These are phyloP conservation scores for Neocrepidodera transversa DNA, from an alignment of 2,888 invertebrate genomes.

Conservation along the genomic window DNA sequence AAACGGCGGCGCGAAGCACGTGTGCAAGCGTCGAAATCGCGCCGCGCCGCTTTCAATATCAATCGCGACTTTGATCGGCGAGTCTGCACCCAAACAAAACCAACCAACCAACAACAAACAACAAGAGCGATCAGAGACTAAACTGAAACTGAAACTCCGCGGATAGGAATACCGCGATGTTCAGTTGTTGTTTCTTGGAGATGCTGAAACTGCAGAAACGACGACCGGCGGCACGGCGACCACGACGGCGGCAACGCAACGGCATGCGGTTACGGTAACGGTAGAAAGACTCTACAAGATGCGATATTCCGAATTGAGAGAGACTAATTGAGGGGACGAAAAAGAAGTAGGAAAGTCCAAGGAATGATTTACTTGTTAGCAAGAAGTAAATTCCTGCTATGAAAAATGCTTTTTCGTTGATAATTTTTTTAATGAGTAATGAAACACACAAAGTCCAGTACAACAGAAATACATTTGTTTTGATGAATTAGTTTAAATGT, in stretches of 20 bases:
- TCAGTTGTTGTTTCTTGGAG: neutral
- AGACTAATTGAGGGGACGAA: slow-evolving; percentile 32
- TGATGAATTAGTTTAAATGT: no score
- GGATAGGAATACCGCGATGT: neutral
- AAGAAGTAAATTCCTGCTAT: no score
- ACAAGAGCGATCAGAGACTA: slow-evolving; percentile 1
- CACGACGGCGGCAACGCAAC: slow-evolving; percentile 1
- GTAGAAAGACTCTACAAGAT: slow-evolving; percentile 18
- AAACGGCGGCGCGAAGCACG: neutral
- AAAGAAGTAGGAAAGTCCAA: slow-evolving; percentile 27
- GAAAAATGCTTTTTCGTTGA: no score
- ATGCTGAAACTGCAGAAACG: slow-evolving; percentile 13
- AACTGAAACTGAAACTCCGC: slow-evolving; percentile 7
- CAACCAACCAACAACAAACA: slow-evolving; percentile 9
- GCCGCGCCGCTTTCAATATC: slow-evolving; percentile 27
- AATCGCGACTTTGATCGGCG: slow-evolving; percentile 25
- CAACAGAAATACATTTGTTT: no score
- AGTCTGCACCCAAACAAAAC: slow-evolving; percentile 13
- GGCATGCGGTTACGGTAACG: slow-evolving; percentile 20
- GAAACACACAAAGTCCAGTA: no score
- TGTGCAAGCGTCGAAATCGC: slow-evolving; percentile 23
- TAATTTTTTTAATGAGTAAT: no score
- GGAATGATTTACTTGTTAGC: neutral
- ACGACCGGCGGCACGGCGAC: slow-evolving; percentile 11
- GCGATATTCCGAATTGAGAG: slow-evolving; percentile 15